Conservation (phyloP, 2,888 invertebrate genomes). For the Graphium colonna region DNA sequence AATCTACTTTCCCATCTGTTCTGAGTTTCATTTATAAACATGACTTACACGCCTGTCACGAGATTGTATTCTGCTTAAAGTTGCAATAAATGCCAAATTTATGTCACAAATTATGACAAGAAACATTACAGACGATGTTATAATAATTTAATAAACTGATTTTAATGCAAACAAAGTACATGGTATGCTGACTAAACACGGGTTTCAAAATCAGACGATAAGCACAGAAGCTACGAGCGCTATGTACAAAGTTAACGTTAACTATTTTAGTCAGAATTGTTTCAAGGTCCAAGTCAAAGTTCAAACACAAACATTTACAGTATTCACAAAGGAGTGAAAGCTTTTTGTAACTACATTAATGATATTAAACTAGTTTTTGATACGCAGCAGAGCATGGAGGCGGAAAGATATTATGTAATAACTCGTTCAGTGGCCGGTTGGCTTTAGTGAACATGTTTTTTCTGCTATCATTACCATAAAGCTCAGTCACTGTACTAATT, state of each 20-base stretch:
- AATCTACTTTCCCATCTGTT: too few species aligned
- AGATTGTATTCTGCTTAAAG: too few species aligned
- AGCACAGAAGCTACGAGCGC: neutral
- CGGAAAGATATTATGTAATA: constrained; percentile 20
- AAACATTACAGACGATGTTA: too few species aligned
- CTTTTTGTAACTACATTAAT: constrained; percentile 18
- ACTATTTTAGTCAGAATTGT: neutral
- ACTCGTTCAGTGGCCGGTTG: constrained; percentile 8
- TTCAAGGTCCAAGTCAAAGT: constrained; percentile 5
- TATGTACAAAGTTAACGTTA: constrained; percentile 1
- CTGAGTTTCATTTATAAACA: too few species aligned
- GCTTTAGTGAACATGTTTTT: neutral
- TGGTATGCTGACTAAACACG: neutral
- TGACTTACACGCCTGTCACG: too few species aligned
- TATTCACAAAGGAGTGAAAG: constrained; percentile 14
- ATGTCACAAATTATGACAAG: too few species aligned
- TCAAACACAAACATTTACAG: constrained; percentile 17
- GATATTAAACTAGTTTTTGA: constrained; percentile 23
- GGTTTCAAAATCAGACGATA: neutral
- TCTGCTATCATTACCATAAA: constrained; percentile 12
- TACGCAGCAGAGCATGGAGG: constrained; percentile 16
- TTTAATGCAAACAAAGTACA: too few species aligned
- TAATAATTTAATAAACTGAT: too few species aligned
- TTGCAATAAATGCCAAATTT: too few species aligned
- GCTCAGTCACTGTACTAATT: neutral